phyloP scores from a whole-genome alignment of 2,797 vertebrate genomes.

The Psittacula derbiana region DNA sequence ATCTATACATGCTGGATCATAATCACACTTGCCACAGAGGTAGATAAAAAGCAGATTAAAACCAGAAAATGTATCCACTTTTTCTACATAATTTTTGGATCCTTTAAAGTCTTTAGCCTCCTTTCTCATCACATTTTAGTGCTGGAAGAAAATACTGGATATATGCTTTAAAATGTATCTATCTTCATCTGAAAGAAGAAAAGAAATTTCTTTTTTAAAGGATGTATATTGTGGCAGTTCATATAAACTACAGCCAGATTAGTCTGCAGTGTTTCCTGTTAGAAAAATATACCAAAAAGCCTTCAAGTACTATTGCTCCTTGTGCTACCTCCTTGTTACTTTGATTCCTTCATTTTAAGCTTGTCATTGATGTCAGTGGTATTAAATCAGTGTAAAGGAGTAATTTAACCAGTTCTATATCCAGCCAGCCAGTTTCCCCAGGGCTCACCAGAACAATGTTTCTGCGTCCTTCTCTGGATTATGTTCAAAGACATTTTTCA shows the following conservation, averaged over 20 bases:
- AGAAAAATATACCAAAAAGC: not conserved
- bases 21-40: not conserved
- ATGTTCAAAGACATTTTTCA: slow-evolving; percentile 32
- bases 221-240: not conserved
- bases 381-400: not conserved
- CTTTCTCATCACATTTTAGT: not conserved
- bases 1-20: not conserved
- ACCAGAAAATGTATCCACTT: not conserved
- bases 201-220: not conserved
- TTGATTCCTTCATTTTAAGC: not conserved
- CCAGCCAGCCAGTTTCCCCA: not conserved
- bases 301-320: not conserved
- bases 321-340: not conserved
- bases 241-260: not conserved
- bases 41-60: not conserved
- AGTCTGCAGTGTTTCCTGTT: not conserved
- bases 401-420: not conserved
- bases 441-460: not conserved
- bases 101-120: not conserved
- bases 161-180: not conserved
- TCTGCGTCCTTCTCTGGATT: not conserved
- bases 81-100: not conserved
- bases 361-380: not conserved
- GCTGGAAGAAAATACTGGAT: not conserved
- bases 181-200: not conserved